Evolutionary conservation across 1,140 invertebrate species (phyloP), one percentile per base, ranked within the genome.

Genomic region (Dryas iulia): DNA sequence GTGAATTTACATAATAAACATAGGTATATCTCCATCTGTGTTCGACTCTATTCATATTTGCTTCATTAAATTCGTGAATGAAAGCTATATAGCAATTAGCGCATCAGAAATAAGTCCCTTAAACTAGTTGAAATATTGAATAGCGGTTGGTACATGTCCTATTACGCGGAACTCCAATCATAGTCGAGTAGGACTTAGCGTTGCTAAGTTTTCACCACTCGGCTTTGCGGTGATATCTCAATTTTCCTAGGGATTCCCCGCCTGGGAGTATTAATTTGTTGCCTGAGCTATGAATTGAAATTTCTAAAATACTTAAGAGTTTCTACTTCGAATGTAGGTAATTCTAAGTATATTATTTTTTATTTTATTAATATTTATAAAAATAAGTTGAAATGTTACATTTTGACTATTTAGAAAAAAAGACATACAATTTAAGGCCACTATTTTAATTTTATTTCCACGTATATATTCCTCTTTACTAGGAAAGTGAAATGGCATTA

Each of bases 171-270:
- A 76, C 72, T 82, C 70, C 71, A 82, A 79, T 83, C 79, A 77
- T 59, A 66, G 60, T 73, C 63, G 75, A 84, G 82, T 62, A 67
- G 67, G 81, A 86, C 83, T 88, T 87, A 86, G 82, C 86, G 78
- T 87, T 90, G 65, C 81, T 90, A 90, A 82, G 86, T 82, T 88
- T 88, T 90, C 87, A 79, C 77, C 77, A 82, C 80, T 87, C 76
- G 71, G 77, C 80, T 72, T 58, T 57, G 67, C 69, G 35, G 72
- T 79, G 81, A 82, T 84, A 87, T 85, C 78, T 84, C 81, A 82
- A 86, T 83, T 87, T 79, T 77, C 77, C 74, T 71, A 82, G 66
- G 84, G 84, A 77, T 85, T 90, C 82, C 74, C 69, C 78, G 80
- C 75, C 82, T 77, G 73, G 71, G 75, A 72, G 79, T 71, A 83